Conservation (phyloP, 2,113 vertebrate species). For the Andinoacara biseriatus region DNA sequence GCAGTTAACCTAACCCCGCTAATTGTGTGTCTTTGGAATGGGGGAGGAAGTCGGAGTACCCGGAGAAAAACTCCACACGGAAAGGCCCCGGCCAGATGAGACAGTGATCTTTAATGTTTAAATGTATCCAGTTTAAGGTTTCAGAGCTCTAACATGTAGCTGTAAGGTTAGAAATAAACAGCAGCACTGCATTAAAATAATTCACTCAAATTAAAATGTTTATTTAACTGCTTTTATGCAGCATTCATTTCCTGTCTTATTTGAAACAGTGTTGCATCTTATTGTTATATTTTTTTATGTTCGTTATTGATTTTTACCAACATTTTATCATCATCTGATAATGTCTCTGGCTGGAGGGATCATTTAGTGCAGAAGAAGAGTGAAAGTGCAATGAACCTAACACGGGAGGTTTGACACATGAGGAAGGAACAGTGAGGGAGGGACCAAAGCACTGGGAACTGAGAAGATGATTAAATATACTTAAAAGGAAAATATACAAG, state of each 20-base stretch:
- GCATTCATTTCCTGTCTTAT: background rate
- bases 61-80: too few relatives aligned
- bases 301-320: background rate
- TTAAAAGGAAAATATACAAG: too few relatives aligned
- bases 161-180: too few relatives aligned
- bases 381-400: background rate
- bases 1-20: too few relatives aligned
- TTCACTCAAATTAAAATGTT: background rate
- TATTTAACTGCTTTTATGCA: background rate
- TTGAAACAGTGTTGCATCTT: background rate
- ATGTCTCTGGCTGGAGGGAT: background rate
- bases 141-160: too few relatives aligned
- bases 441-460: too few relatives aligned
- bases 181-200: accelerated
- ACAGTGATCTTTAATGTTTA: background rate
- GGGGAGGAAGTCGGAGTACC: too few relatives aligned
- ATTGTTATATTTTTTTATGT: background rate
- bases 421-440: too few relatives aligned
- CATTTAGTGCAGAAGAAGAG: background rate
- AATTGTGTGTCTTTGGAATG: too few relatives aligned
- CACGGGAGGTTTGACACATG: too few relatives aligned
- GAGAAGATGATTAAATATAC: too few relatives aligned
- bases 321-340: background rate
- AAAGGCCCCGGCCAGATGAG: too few relatives aligned
- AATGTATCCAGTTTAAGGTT: background rate